phyloP scores from a whole-genome alignment of 1,140 invertebrate genomes.

The Eufriesea mexicana region DNA sequence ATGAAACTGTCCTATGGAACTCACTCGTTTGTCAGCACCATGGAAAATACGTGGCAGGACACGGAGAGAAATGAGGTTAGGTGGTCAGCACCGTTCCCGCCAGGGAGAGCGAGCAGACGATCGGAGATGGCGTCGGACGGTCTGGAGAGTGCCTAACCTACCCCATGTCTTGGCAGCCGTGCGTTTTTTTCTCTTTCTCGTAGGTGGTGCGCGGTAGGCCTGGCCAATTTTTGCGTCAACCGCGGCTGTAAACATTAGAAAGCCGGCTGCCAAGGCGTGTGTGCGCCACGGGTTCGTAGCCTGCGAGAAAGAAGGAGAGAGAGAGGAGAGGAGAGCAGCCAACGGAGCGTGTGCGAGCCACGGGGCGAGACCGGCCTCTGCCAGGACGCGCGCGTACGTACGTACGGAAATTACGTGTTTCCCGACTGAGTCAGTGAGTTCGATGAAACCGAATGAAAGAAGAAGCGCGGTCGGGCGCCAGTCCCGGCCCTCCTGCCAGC shows the following conservation, averaged over 20 bases:
- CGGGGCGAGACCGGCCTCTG: constrained; percentile 23
- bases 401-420: constrained; percentile 51
- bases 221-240: constrained; percentile 79
- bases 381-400: constrained; percentile 49
- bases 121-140: constrained; percentile 10
- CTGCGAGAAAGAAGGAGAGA: not conserved
- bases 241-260: constrained; percentile 79
- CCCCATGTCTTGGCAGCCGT: constrained; percentile 76
- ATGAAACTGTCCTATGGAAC: too few species aligned
- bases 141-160: constrained; percentile 74
- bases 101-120: not conserved
- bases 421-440: constrained; percentile 57
- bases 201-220: constrained; percentile 65
- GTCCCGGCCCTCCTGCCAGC: constrained; percentile 28
- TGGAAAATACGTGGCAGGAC: too few species aligned
- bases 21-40: too few species aligned
- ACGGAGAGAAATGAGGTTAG: too few species aligned
- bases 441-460: constrained; percentile 53
- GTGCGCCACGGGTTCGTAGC: constrained; percentile 34
- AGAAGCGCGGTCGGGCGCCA: constrained; percentile 23
- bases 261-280: constrained; percentile 74
- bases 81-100: too few species aligned
- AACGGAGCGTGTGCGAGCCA: not conserved
- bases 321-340: not conserved
- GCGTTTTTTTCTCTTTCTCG: constrained; percentile 65